Evolutionary conservation across 2,888 invertebrate genomes (phyloP), one percentile per base, ranked within the genome.

Genomic region (Amblyjoppa proteus): DNA sequence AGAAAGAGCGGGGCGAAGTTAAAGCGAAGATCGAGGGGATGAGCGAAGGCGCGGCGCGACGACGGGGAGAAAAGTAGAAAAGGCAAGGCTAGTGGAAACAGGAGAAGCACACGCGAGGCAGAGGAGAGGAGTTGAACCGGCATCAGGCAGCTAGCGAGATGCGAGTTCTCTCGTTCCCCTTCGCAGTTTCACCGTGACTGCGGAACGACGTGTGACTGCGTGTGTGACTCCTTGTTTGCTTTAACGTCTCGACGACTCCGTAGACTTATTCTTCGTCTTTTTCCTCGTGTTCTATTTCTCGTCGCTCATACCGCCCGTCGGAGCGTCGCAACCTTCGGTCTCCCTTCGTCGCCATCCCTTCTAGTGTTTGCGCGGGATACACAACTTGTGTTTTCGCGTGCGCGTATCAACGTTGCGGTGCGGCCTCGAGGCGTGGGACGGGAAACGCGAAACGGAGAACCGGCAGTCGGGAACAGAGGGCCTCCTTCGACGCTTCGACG

Each of bases 371-470:
- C 93, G 87, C 91, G 81, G 87, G 87, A 89, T 90, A 94, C 91
- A 93, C 92, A 92, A 90, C 91, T 91, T 90, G 92, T 93, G 92
- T 93, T 93, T 92, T 92, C 92, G 90, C 90, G 90, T 89, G 90
- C 89, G 90, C 90, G 90, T 90, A 90, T 91, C 91, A 89, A 88
- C 89, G 88, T 88, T 87, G 88, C 89, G 88, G 88, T 88, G 83
- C 85, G 84, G 83, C 85, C 86, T 86, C 83, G 83, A 81, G 68
- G 49, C 68, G 82, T 58, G 45, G 56, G 81, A 25, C 61, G 76
- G 53, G 61, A 71, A 73, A 84, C 64, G 76, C 71, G 71, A 79
- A 78, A 56, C 61, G 71, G 71, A 51, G 38, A 76, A 78, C 71
- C 68, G 76, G 68, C 58, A 76, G 82, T 85, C 76, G 86, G 78